These are phyloP conservation scores for Cyclargus thomasi DNA, from an alignment of 1,140 invertebrate genomes.

Conservation along the genomic window DNA sequence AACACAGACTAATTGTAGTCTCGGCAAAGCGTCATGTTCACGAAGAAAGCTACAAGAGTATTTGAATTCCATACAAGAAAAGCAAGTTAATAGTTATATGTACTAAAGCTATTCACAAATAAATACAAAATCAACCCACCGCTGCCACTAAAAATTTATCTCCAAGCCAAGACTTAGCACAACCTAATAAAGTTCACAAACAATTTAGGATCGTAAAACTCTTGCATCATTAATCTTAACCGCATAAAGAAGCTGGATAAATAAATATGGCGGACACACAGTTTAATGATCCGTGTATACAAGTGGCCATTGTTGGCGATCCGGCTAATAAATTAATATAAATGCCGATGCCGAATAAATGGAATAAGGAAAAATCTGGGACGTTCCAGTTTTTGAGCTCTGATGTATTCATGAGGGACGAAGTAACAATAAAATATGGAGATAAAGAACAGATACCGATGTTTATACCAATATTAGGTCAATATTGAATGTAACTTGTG, in stretches of 20 bases:
- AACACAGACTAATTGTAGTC: too few species aligned
- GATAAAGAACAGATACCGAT: not conserved
- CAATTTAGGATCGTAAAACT: not conserved
- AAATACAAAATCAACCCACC: not conserved
- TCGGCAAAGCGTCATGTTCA: too few species aligned
- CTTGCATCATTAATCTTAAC: not conserved
- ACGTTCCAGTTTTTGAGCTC: not conserved
- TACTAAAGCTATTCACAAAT: not conserved
- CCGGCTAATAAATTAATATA: conserved; percentile 15
- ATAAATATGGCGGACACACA: conserved; percentile 8
- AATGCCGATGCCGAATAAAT: conserved; percentile 5
- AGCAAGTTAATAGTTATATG: too few species aligned
- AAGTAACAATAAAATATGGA: not conserved
- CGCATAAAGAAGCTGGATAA: conserved; percentile 11
- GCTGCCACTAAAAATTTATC: not conserved
- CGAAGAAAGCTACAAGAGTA: too few species aligned
- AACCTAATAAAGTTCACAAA: conserved; percentile 2
- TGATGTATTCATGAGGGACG: not conserved
- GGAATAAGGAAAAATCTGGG: conserved; percentile 10
- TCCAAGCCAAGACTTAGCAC: not conserved
- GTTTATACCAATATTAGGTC: not conserved
- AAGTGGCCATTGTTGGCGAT: conserved; percentile 10
- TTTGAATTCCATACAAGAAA: too few species aligned
- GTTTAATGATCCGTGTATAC: conserved; percentile 9
- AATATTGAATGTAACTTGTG: not conserved